Base-by-base conservation (phyloP, 2,888 invertebrate species). In the Acronicta psi region DNA sequence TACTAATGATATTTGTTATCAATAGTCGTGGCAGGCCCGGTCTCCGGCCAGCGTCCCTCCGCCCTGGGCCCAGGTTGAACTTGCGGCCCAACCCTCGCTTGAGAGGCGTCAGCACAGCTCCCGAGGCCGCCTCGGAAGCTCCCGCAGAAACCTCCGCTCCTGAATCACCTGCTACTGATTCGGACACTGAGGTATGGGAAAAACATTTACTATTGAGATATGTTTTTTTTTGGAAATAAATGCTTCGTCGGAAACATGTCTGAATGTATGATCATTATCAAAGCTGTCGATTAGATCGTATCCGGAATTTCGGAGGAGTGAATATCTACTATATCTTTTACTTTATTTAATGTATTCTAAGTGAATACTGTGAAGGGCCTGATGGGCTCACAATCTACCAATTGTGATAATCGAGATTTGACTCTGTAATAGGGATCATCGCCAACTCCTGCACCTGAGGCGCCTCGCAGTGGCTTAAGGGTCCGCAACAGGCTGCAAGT, bases 21-120 rank as follows among this genome's bases (percentile, higher is more conserved):
- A 18, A 31, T 54, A 90, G 92, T 23, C 93, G 93, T 52, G 91
- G 92, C 59, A 82, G 92, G 40, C 94, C 93, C 0, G 91, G 91
- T 7, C 71, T 92, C 1, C 84, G 96, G 37, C 91, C 91, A 1
- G 84, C 85, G 50, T 95, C 96, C 0, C 89, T 96, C 49, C 92
- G 96, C 55, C 96, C 96, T 0, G 96, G 96, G 2, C 95, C 96
- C 2, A 95, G 96, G 77, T 89, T 97, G 44, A 96, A 96, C 81
- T 85, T 96, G 51, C 84, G 92, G 1, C 86, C 92, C 9, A 87
- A 64, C 73, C 83, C 88, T 2, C 66, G 95, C 84, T 86, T 92
- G 53, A 92, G 95, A 77, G 93, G 95, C 1, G 94, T 94, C 0
- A 94, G 75, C 52, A 75, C 94, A 0, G 91, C 94, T 6, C 84